These are phyloP conservation scores for Lepus europaeus DNA, from an alignment of 2,113 vertebrate genomes.

Conservation along the genomic window DNA sequence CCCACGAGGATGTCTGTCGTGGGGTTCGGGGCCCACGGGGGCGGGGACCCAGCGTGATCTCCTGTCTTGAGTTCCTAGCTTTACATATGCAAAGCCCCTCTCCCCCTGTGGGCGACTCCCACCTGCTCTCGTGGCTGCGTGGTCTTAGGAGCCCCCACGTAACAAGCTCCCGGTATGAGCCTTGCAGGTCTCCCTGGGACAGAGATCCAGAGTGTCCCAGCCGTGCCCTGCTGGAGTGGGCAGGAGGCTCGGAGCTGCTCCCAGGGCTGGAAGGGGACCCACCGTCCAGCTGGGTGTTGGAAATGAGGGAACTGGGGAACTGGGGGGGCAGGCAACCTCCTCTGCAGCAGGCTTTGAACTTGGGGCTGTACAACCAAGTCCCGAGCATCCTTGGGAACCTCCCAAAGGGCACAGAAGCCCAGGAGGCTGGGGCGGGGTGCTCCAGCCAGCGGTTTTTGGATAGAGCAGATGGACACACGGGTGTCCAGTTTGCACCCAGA, in stretches of 20 bases:
- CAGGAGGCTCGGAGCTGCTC: neutral
- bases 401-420: neutral
- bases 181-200: neutral
- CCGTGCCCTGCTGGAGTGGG: neutral
- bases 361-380: neutral
- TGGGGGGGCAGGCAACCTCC: neutral
- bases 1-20: neutral
- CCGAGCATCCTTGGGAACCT: fast-evolving
- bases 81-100: neutral
- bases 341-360: neutral
- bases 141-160: too few species aligned
- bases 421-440: too few species aligned
- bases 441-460: neutral
- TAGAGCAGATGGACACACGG: neutral
- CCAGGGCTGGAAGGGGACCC: neutral
- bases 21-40: neutral
- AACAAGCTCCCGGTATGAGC: too few species aligned
- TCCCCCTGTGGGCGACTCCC: neutral
- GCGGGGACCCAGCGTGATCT: neutral
- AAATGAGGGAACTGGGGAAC: neutral
- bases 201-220: neutral
- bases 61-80: neutral
- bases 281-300: neutral
- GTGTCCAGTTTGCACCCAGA: neutral
- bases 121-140: neutral